phyloP scores from a whole-genome alignment of 2,888 invertebrate species.

The Pheosia gnoma region DNA sequence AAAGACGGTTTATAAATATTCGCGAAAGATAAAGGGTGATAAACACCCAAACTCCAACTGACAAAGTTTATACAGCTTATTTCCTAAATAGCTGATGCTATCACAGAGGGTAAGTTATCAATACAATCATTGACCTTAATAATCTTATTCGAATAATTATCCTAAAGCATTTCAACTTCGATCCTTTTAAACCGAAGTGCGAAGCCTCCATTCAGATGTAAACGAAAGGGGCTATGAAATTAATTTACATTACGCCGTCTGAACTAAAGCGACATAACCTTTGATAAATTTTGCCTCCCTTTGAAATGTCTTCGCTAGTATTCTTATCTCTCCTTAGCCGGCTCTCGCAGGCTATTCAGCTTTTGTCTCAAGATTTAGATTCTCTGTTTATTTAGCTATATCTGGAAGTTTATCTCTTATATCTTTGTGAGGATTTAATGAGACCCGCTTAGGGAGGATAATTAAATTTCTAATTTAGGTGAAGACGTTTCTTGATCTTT shows the following conservation, averaged over 20 bases:
- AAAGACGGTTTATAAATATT: not conserved
- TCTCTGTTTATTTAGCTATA: constrained; percentile 57
- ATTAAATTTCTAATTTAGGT: constrained; percentile 1
- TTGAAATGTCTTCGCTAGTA: constrained; percentile 46
- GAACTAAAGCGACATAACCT: constrained; percentile 50
- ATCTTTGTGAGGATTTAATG: constrained; percentile 15
- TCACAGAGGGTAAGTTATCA: constrained; percentile 11
- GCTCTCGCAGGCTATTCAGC: constrained; percentile 56
- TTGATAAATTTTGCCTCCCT: constrained; percentile 63
- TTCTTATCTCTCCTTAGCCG: constrained; percentile 61
- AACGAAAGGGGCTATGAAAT: constrained; percentile 69
- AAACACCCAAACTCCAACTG: constrained; percentile 2
- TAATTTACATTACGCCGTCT: constrained; percentile 76
- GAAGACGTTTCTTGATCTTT: no score
- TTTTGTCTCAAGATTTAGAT: constrained; percentile 64
- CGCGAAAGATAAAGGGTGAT: not conserved
- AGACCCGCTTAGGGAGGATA: constrained; percentile 5
- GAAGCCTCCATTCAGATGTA: constrained; percentile 59
- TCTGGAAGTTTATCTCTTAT: constrained; percentile 40
- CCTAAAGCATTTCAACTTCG: constrained; percentile 55
- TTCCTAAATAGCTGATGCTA: constrained; percentile 22
- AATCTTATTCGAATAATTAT: constrained; percentile 33
- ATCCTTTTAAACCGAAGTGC: constrained; percentile 51
- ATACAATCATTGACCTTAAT: constrained; percentile 20
- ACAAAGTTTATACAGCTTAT: constrained; percentile 24